phyloP scores from a whole-genome alignment of 64 coral and sea anemone species.

The Stylophora pistillata region DNA sequence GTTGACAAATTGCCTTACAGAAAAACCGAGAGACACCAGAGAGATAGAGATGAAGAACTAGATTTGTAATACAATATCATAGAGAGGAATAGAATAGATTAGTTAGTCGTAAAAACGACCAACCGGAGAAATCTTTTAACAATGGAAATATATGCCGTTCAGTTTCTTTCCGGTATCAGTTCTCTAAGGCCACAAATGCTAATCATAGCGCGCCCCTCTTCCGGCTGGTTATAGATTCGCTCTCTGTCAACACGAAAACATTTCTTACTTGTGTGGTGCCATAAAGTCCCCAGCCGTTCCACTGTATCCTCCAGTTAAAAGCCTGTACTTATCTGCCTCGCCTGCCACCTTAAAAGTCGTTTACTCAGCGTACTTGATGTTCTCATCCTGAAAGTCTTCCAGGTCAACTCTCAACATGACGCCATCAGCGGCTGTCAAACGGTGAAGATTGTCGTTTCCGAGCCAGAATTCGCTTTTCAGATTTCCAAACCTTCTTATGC shows the following conservation, averaged over 20 bases:
- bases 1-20: neutral
- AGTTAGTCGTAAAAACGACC: too few relatives aligned
- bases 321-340: neutral
- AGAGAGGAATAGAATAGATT: too few relatives aligned
- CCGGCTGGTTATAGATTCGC: too few relatives aligned
- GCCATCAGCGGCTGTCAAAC: constrained; percentile 19
- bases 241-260: too few relatives aligned
- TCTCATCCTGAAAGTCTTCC: neutral
- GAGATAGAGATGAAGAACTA: too few relatives aligned
- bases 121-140: too few relatives aligned
- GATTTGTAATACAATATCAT: too few relatives aligned
- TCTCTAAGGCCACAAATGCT: too few relatives aligned
- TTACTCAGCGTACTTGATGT: neutral
- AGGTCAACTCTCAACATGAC: constrained; percentile 16
- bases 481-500: neutral
- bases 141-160: too few relatives aligned
- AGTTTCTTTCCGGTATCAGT: too few relatives aligned
- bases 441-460: neutral
- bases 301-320: neutral
- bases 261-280: neutral
- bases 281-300: neutral
- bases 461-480: neutral
- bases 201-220: too few relatives aligned
- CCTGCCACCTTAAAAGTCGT: neutral
- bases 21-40: too few relatives aligned